Evolutionary conservation across 1,140 invertebrate species (phyloP).

Genomic region (Calephelis nemesis): DNA sequence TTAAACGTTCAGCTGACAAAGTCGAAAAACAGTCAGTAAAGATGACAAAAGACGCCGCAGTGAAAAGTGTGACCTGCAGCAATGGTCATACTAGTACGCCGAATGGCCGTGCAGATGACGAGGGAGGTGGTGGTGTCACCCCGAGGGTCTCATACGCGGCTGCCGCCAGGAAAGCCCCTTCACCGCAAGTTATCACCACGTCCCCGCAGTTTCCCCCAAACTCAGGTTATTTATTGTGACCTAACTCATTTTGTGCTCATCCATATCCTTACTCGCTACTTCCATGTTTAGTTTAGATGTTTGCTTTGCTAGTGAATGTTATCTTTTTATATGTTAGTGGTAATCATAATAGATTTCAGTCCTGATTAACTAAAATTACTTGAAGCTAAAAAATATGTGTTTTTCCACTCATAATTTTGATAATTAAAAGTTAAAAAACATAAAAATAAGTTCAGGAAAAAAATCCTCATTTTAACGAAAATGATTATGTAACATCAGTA

Average conservation of each 20-base stretch:
- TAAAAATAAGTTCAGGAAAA: too few relatives aligned
- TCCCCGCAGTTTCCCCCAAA: conserved; percentile 52
- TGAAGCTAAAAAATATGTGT: neutral
- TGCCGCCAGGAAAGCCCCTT: conserved; percentile 64
- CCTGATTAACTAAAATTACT: neutral
- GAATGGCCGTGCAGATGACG: conserved; percentile 67
- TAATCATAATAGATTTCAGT: conserved; percentile 8
- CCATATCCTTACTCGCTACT: conserved; percentile 5
- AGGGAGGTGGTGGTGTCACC: conserved; percentile 55
- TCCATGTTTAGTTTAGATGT: conserved; percentile 11
- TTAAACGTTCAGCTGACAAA: conserved; percentile 52
- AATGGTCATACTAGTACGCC: conserved; percentile 64
- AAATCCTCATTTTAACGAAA: too few relatives aligned
- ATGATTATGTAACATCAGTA: too few relatives aligned
- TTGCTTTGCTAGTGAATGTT: conserved; percentile 13
- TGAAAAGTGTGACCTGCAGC: conserved; percentile 55
- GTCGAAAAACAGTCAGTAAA: conserved; percentile 56
- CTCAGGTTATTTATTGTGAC: conserved; percentile 45
- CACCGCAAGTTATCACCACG: conserved; percentile 51
- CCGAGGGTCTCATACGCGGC: conserved; percentile 70
- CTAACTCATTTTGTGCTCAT: conserved; percentile 10
- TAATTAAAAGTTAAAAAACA: too few relatives aligned
- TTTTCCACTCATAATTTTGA: too few relatives aligned
- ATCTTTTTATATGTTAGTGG: neutral
- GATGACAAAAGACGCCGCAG: conserved; percentile 60